These are phyloP conservation scores for Nemoura dubitans DNA, from an alignment of 2,888 invertebrate species.

Conservation along the genomic window DNA sequence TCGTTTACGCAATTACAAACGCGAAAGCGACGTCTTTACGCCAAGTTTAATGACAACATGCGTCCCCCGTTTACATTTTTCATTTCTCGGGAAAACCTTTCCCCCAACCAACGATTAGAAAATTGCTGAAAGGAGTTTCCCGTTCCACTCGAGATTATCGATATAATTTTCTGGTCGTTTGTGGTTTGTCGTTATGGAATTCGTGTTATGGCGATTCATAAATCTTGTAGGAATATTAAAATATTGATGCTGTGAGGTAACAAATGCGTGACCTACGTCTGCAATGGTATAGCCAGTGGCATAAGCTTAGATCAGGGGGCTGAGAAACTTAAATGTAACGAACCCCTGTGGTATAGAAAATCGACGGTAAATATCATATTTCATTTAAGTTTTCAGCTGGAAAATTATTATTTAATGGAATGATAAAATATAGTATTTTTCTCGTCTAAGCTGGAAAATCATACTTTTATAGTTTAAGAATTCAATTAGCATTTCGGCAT, in stretches of 20 bases:
- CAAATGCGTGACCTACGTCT: not conserved
- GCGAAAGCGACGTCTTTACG: not conserved
- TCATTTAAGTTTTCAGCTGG: no score
- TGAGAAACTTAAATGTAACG: no score
- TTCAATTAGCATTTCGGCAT: no score
- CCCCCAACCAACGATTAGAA: not conserved
- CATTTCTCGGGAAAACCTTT: not conserved
- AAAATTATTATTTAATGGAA: no score
- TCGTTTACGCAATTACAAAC: not conserved
- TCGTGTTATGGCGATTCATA: not conserved
- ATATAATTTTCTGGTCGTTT: not conserved
- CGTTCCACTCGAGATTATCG: not conserved
- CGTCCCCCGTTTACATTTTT: not conserved
- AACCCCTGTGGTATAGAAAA: no score
- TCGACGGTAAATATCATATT: no score
- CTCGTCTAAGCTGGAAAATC: no score
- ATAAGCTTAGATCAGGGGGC: no score
- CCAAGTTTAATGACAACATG: not conserved
- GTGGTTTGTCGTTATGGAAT: not conserved
- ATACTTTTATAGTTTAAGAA: no score
- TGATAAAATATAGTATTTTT: no score
- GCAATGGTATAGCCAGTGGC: not conserved
- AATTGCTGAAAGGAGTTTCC: not conserved
- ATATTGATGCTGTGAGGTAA: not conserved
- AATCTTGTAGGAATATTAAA: not conserved